Conservation (phyloP, 2,113 vertebrate species). For the Cyanoderma ruficeps region DNA sequence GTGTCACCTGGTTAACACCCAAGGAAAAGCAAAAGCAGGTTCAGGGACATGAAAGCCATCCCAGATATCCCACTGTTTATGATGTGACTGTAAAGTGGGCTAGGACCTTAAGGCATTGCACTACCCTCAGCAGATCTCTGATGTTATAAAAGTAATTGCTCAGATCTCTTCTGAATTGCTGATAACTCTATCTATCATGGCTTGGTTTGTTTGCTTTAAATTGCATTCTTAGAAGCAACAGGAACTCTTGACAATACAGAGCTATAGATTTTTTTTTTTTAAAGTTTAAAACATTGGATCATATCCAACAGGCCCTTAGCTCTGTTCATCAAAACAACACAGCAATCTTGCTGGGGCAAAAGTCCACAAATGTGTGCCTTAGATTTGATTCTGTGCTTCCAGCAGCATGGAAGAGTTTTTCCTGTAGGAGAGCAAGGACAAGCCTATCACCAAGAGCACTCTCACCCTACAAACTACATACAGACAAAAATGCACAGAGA, state of each 20-base stretch:
- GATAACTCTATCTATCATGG: neutral
- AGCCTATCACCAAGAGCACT: neutral
- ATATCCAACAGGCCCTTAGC: neutral
- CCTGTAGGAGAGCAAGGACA: neutral
- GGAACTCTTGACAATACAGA: neutral
- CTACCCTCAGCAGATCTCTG: neutral
- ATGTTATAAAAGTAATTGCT: neutral
- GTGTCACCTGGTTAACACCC: constrained; percentile 26
- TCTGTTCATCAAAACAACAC: neutral
- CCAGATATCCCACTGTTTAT: constrained; percentile 27
- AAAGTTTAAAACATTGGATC: neutral
- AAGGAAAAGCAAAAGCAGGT: constrained; percentile 16
- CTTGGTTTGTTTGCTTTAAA: neutral
- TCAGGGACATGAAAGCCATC: constrained; percentile 33
- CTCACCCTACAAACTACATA: neutral
- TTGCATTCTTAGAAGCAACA: neutral
- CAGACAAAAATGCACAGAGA: neutral
- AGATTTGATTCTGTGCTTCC: neutral
- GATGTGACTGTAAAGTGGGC: constrained; percentile 37
- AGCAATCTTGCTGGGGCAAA: neutral
- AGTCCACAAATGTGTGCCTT: neutral
- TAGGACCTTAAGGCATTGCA: neutral
- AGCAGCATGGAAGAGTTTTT: neutral
- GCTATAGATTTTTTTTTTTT: neutral
- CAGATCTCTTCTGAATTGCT: neutral